A percentile compares a stretch with the other conserved stretches of the same genome.
Evolutionary conservation across 2,888 invertebrate species (phyloP).

Genomic region (Odontocerum albicorne): DNA sequence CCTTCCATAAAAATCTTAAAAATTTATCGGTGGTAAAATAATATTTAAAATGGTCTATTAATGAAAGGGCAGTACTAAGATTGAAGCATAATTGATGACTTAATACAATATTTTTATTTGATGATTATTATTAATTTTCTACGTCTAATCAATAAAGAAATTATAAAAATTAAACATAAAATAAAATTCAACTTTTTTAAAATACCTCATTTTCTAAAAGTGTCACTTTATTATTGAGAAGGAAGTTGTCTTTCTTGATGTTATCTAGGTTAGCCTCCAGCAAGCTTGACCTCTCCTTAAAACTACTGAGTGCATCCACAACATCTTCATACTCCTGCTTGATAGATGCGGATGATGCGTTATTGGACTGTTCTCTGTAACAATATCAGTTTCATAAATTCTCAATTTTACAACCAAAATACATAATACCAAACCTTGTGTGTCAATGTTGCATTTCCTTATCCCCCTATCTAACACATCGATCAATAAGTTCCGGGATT

Average conservation of each 20-base stretch:
- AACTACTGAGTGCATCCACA: slow-evolving; percentile 12
- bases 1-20: too few relatives aligned
- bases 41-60: too few relatives aligned
- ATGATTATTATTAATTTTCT: too few relatives aligned
- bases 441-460: too few relatives aligned
- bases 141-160: neutral
- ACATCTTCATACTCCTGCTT: slow-evolving; percentile 21
- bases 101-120: too few relatives aligned
- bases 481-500: too few relatives aligned
- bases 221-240: slow-evolving; percentile 12
- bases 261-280: slow-evolving; percentile 5
- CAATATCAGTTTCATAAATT: neutral
- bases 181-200: slow-evolving; percentile 1
- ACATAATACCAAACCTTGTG: neutral
- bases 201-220: slow-evolving; percentile 27
- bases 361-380: slow-evolving; percentile 21
- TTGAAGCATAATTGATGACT: too few relatives aligned
- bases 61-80: too few relatives aligned
- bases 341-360: neutral
- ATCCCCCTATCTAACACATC: too few relatives aligned
- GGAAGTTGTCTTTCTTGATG: slow-evolving; percentile 17
- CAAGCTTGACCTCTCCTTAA: slow-evolving; percentile 4
- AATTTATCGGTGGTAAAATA: too few relatives aligned
- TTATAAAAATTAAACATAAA: neutral
- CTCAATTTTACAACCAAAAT: neutral